Evolutionary conservation across 2,888 invertebrate species (phyloP).

Genomic region (Galerucella pusilla): DNA sequence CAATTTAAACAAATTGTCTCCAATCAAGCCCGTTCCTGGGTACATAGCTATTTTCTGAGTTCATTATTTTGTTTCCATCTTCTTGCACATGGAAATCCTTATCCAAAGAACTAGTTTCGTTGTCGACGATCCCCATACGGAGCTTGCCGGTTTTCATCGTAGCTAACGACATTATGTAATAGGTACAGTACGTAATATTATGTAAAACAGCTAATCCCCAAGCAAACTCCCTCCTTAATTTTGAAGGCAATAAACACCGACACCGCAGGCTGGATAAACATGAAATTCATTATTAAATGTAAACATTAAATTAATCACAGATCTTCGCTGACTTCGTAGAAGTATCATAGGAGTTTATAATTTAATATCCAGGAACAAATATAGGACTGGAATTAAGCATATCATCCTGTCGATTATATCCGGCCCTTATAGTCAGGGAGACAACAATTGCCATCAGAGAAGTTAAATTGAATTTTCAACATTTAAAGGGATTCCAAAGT

Average conservation of each 20-base stretch:
- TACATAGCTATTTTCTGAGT: not conserved
- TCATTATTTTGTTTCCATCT: slow-evolving; percentile 25
- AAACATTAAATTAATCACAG: slow-evolving; percentile 40
- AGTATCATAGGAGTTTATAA: slow-evolving; percentile 35
- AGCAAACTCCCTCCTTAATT: slow-evolving; percentile 37
- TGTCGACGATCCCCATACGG: slow-evolving; percentile 26
- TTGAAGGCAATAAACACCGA: slow-evolving; percentile 41
- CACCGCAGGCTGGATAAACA: slow-evolving; percentile 42
- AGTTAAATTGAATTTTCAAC: slow-evolving; percentile 6
- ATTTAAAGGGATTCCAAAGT: not conserved
- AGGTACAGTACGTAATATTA: slow-evolving; percentile 37
- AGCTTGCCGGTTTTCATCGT: slow-evolving; percentile 26
- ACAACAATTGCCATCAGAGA: slow-evolving; percentile 3
- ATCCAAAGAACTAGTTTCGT: not conserved
- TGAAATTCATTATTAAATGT: slow-evolving; percentile 43
- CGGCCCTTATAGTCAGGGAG: slow-evolving; percentile 15
- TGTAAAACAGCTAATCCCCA: slow-evolving; percentile 27
- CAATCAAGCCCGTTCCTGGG: not conserved
- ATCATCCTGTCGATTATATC: slow-evolving; percentile 28
- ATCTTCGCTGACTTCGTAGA: slow-evolving; percentile 35
- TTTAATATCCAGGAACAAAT: slow-evolving; percentile 34
- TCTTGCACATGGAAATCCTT: slow-evolving; percentile 24
- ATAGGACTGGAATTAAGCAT: slow-evolving; percentile 28
- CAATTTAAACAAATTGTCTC: not conserved
- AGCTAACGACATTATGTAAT: slow-evolving; percentile 33